Evolutionary conservation across 64 coral and sea anemone genomes (phyloP), one percentile per base, ranked within the genome.

Genomic region (Cladopsammia gracilis): DNA sequence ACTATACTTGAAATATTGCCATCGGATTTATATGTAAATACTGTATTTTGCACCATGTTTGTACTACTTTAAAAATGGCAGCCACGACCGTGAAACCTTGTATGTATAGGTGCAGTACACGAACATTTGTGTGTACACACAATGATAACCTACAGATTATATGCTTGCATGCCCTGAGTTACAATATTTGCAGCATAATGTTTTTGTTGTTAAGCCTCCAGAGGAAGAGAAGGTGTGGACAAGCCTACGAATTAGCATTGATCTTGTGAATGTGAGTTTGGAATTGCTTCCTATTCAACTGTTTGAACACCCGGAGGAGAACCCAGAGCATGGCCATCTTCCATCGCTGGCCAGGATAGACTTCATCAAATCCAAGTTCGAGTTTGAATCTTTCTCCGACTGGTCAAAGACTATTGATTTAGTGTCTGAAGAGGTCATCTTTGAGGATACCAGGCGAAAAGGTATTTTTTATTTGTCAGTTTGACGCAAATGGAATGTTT

Each of bases 401-500:
- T 98, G 97, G 97, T 98, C 97, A 16, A 98, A 96, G 72, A 98
- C 97, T 3, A 91, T 98, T 43, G 97, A 98, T 64, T 48, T 98
- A 44, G 94, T 98, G 7, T 98, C 97, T n/a, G 64, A 95, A 64
- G 94, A 98, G 71, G 97, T 98, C 50, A 92, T 98, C 42, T 96
- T 98, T 75, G 91, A 96, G 71, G 97, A 98, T 70, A 98, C 91
- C 4, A 96, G 94, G 26, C 70, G 77, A 54, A 73, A 53, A 89
- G 67, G 85, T 88, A 88, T 58, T 19, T 42, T 15, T 16, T 74
- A 43, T 58, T 49, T 83, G 53, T 25, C 52, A 48, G 76, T 50
- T 59, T 16, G 48, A 18, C 6, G 3, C 44, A 22, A 13, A 34
- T 34, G 34, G 34, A 34, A 34, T 34, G 34, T 34, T 34, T 34